These are phyloP conservation scores for Lasioglossum vierecki DNA, from an alignment of 2,888 invertebrate species.

Conservation along the genomic window DNA sequence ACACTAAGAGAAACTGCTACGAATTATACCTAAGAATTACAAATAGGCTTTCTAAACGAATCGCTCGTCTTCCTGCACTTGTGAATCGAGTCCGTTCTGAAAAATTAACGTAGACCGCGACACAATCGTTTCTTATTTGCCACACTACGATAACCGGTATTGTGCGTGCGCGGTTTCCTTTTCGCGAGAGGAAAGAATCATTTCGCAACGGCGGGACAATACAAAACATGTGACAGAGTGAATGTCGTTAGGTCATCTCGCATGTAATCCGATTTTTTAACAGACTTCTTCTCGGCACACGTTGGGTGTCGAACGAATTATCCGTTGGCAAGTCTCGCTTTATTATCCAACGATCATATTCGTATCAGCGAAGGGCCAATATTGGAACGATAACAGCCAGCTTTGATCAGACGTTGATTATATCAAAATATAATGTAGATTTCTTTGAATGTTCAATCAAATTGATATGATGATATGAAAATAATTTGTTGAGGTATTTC, in stretches of 20 bases:
- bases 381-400: constrained; percentile 1
- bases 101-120: constrained; percentile 7
- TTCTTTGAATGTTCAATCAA: background rate
- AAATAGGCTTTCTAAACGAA: constrained; percentile 24
- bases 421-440: background rate
- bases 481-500: background rate
- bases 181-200: background rate
- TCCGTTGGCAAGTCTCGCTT: background rate
- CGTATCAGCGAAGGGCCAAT: background rate
- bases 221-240: constrained; percentile 13
- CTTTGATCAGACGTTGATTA: background rate
- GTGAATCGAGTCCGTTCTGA: constrained; percentile 12
- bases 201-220: constrained; percentile 25
- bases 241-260: constrained; percentile 17
- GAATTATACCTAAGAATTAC: constrained; percentile 32
- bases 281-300: background rate
- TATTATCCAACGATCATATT: background rate
- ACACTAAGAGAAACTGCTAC: constrained; percentile 11
- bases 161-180: background rate
- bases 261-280: background rate
- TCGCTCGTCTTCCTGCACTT: constrained; percentile 10
- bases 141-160: background rate
- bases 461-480: background rate
- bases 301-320: background rate
- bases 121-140: background rate